phyloP scores from a whole-genome alignment of 2,888 invertebrate genomes.

The Troides oblongomaculatus region DNA sequence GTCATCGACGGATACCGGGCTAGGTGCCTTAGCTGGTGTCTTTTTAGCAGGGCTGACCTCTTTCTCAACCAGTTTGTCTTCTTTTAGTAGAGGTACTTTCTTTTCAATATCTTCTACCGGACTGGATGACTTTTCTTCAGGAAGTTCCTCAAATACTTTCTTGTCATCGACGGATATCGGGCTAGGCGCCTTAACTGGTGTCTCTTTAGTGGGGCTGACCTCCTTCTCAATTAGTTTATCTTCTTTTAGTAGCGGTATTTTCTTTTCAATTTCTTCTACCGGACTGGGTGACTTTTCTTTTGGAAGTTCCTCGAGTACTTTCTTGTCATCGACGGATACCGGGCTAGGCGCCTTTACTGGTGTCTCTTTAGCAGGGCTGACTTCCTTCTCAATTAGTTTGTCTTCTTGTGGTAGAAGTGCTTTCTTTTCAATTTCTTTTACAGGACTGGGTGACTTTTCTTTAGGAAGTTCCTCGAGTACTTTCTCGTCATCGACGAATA shows the following conservation, averaged over 20 bases:
- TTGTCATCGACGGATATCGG: conserved; percentile 1
- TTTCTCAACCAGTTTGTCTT: not conserved
- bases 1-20: not conserved
- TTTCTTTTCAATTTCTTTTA: not conserved
- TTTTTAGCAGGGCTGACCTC: not conserved
- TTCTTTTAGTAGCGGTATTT: not conserved
- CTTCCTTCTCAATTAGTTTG: conserved; percentile 2
- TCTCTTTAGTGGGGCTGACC: too few species aligned
- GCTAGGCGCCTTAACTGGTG: not conserved
- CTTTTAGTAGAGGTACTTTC: not conserved
- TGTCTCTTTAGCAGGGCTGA: not conserved
- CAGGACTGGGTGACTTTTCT: conserved; percentile 3
- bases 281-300: conserved; percentile 32
- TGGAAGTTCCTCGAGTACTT: not conserved
- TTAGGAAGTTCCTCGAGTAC: not conserved
- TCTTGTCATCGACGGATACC: not conserved
- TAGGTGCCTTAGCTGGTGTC: not conserved
- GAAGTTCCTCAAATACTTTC: not conserved
- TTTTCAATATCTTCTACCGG: conserved; percentile 3
- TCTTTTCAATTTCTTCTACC: not conserved
- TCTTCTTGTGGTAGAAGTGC: not conserved
- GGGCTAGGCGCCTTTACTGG: not conserved
- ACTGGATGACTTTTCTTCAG: not conserved
- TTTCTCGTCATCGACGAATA: not conserved
- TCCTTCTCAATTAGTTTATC: not conserved